Base-by-base conservation (phyloP, 2,888 invertebrate species). In the Chaetogeoica ovagalla region DNA sequence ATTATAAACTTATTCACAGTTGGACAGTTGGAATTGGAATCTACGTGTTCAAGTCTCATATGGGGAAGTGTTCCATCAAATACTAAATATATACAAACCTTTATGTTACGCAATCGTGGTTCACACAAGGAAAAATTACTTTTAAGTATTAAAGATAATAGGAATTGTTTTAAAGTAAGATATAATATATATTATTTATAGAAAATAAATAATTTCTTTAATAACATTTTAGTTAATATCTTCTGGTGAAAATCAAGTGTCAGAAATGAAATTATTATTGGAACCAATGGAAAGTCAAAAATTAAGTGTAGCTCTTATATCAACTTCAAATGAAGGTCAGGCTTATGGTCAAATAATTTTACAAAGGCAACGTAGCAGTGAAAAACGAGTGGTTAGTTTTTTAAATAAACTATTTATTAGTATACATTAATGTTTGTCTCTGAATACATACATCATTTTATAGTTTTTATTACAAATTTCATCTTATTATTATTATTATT, bases 61-160 rank as follows among this genome's bases (percentile, higher is more conserved):
- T 82, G 82, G 82, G 75, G 82, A 21, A 82, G 82, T 74, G 79
- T 82, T 39, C 59, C 81, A 19, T 55, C 81, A 23, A 76, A 82
- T 57, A 76, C 81, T 57, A 81, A 76, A 74, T 81, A 81, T 52
- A 74, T 81, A 1, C 82, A 82, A 70, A 82, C 69, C 15, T 76
- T 82, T 72, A 82, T 81, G 2, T 70, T 82, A 48, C 82, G 82
- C n/a, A 82, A 82, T 57, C 82, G 82, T 76, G 70, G 81, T n/a
- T 15, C 72, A 48, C 82, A 73, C 2, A 82, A 81, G 17, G 82
- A 82, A 70, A 82, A 82, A 75, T 62, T 82, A 6, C 30, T 72
- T n/a, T 59, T 82, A 21, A 76, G 52, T 37, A 77, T 82, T 15
- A 81, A 68, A 57, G 82, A 82, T 65, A 65, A 79, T 19, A 74